Base-by-base conservation (phyloP, 1,140 invertebrate genomes). In the Argopecten irradians region DNA sequence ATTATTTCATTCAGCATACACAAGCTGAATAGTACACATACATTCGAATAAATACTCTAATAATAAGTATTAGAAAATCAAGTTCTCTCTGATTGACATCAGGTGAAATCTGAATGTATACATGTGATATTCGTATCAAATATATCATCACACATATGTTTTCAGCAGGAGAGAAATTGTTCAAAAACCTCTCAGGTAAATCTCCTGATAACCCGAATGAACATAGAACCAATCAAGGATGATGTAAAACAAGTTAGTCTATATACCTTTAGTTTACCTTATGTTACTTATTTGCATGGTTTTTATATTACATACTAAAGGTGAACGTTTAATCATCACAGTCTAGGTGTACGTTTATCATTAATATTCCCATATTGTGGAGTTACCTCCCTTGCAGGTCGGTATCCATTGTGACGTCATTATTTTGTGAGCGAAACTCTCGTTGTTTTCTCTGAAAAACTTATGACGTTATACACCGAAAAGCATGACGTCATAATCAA, bases 181-280 rank as follows among this genome's bases (percentile, higher is more conserved):
- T 71, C 55, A 71, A 71, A 71, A 71, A n/a, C 1, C 28, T n/a
- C n/a, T 3, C 55, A 71, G 55, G 55, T 71, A 71, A 71, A 71
- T 71, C 55, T 71, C 28, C 55, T 71, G 55, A 71, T 71, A 5
- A 71, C 55, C 55, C 22, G 55, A 71, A 71, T 71, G 55, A n/a
- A 71, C 28, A 71, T 71, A 71, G 55, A 71, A 71, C 55, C 55
- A n/a, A 28, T 71, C 7, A 0, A n/a, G 55, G 55, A 71, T 71
- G 55, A 71, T 71, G 55, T 71, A 71, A 71, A n/a, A n/a, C 55
- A 71, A 71, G 55, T 71, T 71, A 71, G 55, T 71, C 13, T 71
- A 71, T 28, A 71, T 71, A n/a, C n/a, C n/a, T n/a, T n/a, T 71
- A 7, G 16, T 71, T 7, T 28, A 46, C 19, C 43, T 11, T 46